Base-by-base conservation (phyloP, 1,140 invertebrate genomes). In the Hypothenemus hampei region DNA sequence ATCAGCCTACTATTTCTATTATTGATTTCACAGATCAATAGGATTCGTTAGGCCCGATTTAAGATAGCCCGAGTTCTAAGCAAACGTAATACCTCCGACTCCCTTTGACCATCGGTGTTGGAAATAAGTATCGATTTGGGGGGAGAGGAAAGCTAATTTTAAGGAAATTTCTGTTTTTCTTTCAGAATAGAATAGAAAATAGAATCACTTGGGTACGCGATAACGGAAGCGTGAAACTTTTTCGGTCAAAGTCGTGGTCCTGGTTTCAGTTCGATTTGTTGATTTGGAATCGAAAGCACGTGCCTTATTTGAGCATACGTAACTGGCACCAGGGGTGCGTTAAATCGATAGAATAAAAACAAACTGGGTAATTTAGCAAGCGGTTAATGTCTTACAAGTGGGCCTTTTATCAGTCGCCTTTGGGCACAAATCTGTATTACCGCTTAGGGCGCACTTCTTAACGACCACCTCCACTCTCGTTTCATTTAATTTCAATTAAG, bases 381-480 rank as follows among this genome's bases (percentile, higher is more conserved):
- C 62, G 63, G 61, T 64, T 67, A 67, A 57, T 61, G 63, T 59
- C 59, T 62, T 56, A 65, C 63, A 65, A 65, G 60, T 65, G 54
- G 61, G 60, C 62, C 63, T 55, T 68, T 69, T 69, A 69, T 69
- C 64, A 66, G 40, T 18, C 20, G 47, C 55, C 47, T 37, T 44
- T 39, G 55, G 55, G 55, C 40, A 50, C 55, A 65, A 69, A 68
- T 69, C 64, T 69, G 62, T 56, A 67, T 69, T 67, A 64, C 50
- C 58, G 65, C 63, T 52, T 26, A 37, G 60, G 64, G 57, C 66
- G 58, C 56, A 54, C 41, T 60, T 26, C 52, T 56, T 62, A 68
- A 69, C 60, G 67, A 62, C 67, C 36, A 55, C 63, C 60, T 67
- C 65, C 62, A n/a, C n/a, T n/a, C n/a, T n/a, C n/a, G n/a, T n/a